A percentile compares a stretch with the other conserved stretches of the same genome.
Evolutionary conservation across 2,113 vertebrate genomes (phyloP).

Genomic region (Redunca redunca): DNA sequence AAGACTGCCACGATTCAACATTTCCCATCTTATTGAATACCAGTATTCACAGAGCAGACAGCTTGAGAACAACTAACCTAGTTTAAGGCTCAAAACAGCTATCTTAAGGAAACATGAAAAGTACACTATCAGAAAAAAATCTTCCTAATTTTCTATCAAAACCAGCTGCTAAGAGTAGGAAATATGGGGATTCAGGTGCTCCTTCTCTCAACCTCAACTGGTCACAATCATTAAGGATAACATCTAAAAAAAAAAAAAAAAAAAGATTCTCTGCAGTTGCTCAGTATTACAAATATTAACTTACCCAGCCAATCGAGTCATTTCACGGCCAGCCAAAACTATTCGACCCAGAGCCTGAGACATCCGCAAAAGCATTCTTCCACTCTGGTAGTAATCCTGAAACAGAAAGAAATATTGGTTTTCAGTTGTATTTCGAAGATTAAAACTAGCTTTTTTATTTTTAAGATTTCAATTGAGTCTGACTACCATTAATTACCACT

Average conservation of each 20-base stretch:
- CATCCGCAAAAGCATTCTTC: constrained; percentile 97
- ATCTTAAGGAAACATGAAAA: background rate
- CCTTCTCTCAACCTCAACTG: background rate
- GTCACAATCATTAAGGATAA: background rate
- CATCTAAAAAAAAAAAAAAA: background rate
- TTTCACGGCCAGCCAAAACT: constrained; percentile 95
- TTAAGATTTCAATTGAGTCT: background rate
- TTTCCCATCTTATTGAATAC: background rate
- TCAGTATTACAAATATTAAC: constrained; percentile 80
- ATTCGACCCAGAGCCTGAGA: constrained; percentile 97
- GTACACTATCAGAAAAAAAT: background rate
- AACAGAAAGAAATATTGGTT: constrained; percentile 51
- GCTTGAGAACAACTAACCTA: background rate
- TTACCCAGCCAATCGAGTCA: constrained; percentile 97
- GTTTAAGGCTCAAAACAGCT: background rate
- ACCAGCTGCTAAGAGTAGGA: background rate
- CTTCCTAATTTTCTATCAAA: constrained; percentile 26
- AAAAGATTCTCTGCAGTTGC: background rate
- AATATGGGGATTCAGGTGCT: background rate
- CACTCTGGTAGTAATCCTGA: constrained; percentile 99
- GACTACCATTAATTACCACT: background rate
- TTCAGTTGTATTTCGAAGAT: background rate
- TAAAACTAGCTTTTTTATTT: background rate
- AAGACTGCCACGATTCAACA: background rate
- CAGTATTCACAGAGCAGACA: background rate